These are phyloP conservation scores for Steinernema hermaphroditum DNA, from an alignment of 2,888 invertebrate species.

Conservation along the genomic window DNA sequence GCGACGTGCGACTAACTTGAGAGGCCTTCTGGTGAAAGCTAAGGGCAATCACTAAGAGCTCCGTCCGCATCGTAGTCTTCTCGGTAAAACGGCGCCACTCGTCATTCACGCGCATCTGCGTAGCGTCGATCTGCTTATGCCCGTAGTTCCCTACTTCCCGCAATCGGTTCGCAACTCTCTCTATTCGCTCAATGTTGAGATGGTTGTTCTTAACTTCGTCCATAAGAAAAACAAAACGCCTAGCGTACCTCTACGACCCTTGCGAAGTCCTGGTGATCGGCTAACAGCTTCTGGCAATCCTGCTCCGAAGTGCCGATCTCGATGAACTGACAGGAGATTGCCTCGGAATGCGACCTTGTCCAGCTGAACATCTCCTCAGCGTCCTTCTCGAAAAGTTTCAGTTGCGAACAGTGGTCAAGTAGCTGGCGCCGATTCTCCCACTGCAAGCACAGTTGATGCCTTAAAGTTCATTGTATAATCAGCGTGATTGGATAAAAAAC, in stretches of 20 bases:
- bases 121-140: slow-evolving; percentile 19
- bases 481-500: background rate
- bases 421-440: slow-evolving; percentile 94
- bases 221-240: background rate
- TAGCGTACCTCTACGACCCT: slow-evolving; percentile 1
- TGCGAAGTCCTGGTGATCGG: slow-evolving; percentile 38
- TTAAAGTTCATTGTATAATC: background rate
- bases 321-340: slow-evolving; percentile 41
- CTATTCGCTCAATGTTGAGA: slow-evolving; percentile 3
- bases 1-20: slow-evolving; percentile 21
- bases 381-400: slow-evolving; percentile 92
- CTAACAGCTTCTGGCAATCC: slow-evolving; percentile 37
- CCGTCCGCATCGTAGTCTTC: slow-evolving; percentile 34
- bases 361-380: slow-evolving; percentile 75
- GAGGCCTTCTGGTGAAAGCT: slow-evolving; percentile 46
- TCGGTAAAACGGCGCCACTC: slow-evolving; percentile 48
- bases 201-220: background rate
- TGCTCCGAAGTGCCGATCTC: slow-evolving; percentile 39
- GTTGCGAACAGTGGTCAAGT: slow-evolving; percentile 92
- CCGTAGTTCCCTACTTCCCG: slow-evolving; percentile 47
- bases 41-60: slow-evolving; percentile 42
- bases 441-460: slow-evolving; percentile 67
- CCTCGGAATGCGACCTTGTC: slow-evolving; percentile 38
- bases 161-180: background rate
- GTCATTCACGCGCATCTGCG: slow-evolving; percentile 35